A percentile compares a stretch with the other conserved stretches of the same genome.
These are phyloP conservation scores for Falco cherrug DNA, from an alignment of 2,797 vertebrate species.

Conservation along the genomic window DNA sequence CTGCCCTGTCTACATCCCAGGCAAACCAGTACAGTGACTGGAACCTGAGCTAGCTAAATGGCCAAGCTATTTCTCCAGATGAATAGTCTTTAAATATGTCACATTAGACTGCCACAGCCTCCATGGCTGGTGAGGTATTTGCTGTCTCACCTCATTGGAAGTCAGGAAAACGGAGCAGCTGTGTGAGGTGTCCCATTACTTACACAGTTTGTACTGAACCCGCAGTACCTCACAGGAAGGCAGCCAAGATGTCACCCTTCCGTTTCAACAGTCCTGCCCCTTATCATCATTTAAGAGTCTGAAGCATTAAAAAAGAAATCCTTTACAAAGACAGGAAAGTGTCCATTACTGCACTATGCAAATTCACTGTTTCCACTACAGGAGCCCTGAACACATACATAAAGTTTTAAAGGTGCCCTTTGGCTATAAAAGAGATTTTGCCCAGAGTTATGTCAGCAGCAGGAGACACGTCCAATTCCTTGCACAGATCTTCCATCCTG, in stretches of 20 bases:
- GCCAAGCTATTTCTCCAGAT: not conserved
- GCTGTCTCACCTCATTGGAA: slow-evolving; percentile 25
- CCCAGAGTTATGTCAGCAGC: not conserved
- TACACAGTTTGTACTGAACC: slow-evolving; percentile 17
- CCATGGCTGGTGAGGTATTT: not conserved
- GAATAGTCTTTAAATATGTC: not conserved
- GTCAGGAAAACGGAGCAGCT: slow-evolving; percentile 14
- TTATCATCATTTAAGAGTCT: not conserved
- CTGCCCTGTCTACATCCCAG: not conserved
- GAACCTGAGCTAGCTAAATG: not conserved
- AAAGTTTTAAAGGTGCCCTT: not conserved
- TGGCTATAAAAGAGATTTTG: not conserved
- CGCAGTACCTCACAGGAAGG: not conserved
- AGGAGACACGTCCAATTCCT: not conserved
- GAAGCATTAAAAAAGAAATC: not conserved
- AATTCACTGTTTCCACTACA: not conserved
- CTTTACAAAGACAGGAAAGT: not conserved
- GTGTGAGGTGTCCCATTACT: slow-evolving; percentile 3
- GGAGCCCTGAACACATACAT: not conserved
- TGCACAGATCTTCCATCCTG: not conserved
- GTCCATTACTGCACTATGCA: not conserved
- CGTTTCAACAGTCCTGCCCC: not conserved
- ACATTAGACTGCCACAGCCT: not conserved
- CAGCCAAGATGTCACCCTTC: slow-evolving; percentile 30
- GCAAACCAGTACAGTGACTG: not conserved